Evolutionary conservation across 2,888 invertebrate species (phyloP).

Genomic region (Atherix ibis): DNA sequence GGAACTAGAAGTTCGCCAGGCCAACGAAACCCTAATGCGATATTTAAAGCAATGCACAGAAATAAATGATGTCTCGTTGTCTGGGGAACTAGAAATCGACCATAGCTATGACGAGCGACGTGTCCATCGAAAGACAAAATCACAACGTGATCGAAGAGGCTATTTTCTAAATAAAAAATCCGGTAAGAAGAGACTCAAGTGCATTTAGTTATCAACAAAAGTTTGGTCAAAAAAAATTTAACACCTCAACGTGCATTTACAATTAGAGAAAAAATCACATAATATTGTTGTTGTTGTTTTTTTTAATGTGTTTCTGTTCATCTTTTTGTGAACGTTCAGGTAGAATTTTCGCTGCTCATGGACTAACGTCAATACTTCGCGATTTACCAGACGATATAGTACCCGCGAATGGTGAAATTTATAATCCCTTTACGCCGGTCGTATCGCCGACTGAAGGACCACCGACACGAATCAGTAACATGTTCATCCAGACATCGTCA

Average conservation of each 20-base stretch:
- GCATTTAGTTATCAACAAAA: too few species aligned
- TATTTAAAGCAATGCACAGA: conserved; percentile 33
- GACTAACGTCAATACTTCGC: conserved; percentile 29
- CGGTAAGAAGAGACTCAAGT: conserved; percentile 12
- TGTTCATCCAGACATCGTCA: conserved; percentile 34
- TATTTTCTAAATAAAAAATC: conserved; percentile 27
- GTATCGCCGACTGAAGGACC: conserved; percentile 33
- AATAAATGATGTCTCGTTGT: conserved; percentile 32
- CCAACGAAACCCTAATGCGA: conserved; percentile 32
- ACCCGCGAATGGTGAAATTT: conserved; percentile 31
- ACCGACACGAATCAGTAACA: conserved; percentile 32
- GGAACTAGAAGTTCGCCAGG: conserved; percentile 32
- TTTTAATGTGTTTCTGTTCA: too few species aligned
- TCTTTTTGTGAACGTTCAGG: conserved; percentile 16
- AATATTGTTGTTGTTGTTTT: conserved; percentile 4
- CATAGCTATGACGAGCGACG: conserved; percentile 30
- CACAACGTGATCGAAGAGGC: conserved; percentile 30
- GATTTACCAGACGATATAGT: conserved; percentile 33
- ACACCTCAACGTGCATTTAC: too few species aligned
- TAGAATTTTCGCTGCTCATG: conserved; percentile 27
- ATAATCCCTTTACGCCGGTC: conserved; percentile 34
- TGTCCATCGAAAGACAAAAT: conserved; percentile 32
- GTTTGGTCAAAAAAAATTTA: too few species aligned
- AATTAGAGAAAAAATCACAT: background rate
- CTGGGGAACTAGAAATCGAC: conserved; percentile 32